These are phyloP conservation scores for Pheosia tremula DNA, from an alignment of 2,888 invertebrate species.

Conservation along the genomic window DNA sequence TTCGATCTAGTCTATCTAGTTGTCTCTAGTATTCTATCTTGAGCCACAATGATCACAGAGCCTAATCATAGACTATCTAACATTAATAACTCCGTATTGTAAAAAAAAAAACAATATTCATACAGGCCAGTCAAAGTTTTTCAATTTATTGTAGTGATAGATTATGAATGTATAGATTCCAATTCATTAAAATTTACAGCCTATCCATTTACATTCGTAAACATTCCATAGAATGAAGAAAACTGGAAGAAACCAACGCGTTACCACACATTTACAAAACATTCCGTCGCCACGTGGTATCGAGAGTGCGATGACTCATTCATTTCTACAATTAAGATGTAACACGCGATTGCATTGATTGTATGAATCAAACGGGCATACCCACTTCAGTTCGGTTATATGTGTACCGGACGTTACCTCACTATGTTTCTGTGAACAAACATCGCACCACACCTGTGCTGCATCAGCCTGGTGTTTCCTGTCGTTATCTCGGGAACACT, in stretches of 20 bases:
- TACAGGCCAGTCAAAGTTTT: too few relatives aligned
- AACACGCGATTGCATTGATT: constrained; percentile 4
- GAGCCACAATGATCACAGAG: too few relatives aligned
- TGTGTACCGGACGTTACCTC: constrained; percentile 52
- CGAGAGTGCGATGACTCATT: not conserved
- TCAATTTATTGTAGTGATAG: too few relatives aligned
- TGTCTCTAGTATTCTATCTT: too few relatives aligned
- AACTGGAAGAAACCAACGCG: not conserved
- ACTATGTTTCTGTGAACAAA: constrained; percentile 57
- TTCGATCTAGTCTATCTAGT: too few relatives aligned
- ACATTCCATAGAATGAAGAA: not conserved
- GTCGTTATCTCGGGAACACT: constrained; percentile 50
- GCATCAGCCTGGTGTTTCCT: constrained; percentile 64
- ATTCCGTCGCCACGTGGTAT: not conserved
- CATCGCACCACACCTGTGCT: constrained; percentile 57
- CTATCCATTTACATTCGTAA: not conserved
- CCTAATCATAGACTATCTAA: too few relatives aligned
- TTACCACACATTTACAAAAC: not conserved
- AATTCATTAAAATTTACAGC: too few relatives aligned
- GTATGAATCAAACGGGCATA: constrained; percentile 17
- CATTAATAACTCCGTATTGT: too few relatives aligned
- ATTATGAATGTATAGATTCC: too few relatives aligned
- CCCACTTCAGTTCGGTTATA: constrained; percentile 23
- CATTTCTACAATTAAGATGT: constrained; percentile 4
- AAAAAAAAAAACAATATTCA: too few relatives aligned